These are phyloP conservation scores for Astyanax mexicanus DNA, from an alignment of 2,797 vertebrate genomes.

Conservation along the genomic window DNA sequence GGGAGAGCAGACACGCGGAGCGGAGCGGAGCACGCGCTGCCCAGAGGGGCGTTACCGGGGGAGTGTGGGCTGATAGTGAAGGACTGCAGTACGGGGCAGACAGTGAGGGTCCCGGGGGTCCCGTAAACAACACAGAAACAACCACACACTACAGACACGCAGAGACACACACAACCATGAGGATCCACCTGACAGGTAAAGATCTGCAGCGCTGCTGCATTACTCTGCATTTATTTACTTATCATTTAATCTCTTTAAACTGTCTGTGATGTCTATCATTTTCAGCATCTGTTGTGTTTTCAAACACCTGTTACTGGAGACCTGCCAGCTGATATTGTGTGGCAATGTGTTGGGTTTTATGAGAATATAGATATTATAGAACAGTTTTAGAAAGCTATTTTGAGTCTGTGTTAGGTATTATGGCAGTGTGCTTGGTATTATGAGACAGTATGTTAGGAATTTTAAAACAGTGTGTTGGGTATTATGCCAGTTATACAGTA, in stretches of 20 bases:
- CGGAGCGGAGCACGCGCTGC: conserved; percentile 6
- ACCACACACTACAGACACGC: background rate
- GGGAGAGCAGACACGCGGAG: background rate
- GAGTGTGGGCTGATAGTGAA: background rate
- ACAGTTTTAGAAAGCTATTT: too few species aligned
- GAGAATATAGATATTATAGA: too few species aligned
- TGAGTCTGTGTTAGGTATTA: too few species aligned
- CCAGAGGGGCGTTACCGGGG: background rate
- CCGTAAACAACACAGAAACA: background rate
- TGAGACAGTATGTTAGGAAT: background rate
- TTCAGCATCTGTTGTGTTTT: too few species aligned
- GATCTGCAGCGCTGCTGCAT: background rate
- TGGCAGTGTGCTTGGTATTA: too few species aligned
- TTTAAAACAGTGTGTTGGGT: background rate
- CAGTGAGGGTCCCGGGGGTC: background rate
- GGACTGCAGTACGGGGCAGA: background rate
- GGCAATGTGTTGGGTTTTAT: too few species aligned
- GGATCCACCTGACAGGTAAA: background rate
- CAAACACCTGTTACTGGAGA: too few species aligned
- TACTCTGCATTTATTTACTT: background rate
- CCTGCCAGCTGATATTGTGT: too few species aligned
- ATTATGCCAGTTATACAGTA: background rate
- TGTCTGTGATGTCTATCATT: too few species aligned
- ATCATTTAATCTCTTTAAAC: too few species aligned
- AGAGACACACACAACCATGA: background rate